Evolutionary conservation across 37 sponge, comb jelly and placozoan genomes (phyloP).

Genomic region (Ephydatia muelleri): DNA sequence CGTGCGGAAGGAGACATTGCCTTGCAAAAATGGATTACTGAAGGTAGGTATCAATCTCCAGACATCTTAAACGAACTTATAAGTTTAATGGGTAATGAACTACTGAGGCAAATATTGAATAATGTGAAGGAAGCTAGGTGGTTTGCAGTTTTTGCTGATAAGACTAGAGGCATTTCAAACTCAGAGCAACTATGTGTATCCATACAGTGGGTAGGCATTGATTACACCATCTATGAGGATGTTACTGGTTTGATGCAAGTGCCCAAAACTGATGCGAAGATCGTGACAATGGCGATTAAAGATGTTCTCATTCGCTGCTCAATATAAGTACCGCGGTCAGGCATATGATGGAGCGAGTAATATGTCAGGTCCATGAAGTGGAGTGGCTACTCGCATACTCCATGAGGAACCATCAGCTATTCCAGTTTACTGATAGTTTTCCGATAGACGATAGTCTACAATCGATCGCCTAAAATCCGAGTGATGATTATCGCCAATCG

Average conservation of each 20-base stretch:
- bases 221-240: slow-evolving; percentile 50
- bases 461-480: no score
- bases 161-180: slow-evolving; percentile 43
- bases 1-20: slow-evolving; percentile 26
- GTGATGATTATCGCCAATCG: no score
- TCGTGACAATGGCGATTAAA: slow-evolving; percentile 30
- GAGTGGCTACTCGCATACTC: slow-evolving; percentile 32
- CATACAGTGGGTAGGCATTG: slow-evolving; percentile 58
- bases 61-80: slow-evolving; percentile 46
- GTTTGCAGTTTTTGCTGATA: slow-evolving; percentile 67
- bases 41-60: slow-evolving; percentile 47
- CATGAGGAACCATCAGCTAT: slow-evolving; percentile 43
- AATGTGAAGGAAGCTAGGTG: slow-evolving; percentile 20
- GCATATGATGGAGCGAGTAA: slow-evolving; percentile 68
- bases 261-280: slow-evolving; percentile 57
- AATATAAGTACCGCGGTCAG: slow-evolving; percentile 50
- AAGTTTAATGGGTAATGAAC: slow-evolving; percentile 41
- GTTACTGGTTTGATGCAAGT: slow-evolving; percentile 51
- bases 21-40: slow-evolving; percentile 38
- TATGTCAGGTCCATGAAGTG: slow-evolving; percentile 54
- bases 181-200: slow-evolving; percentile 58
- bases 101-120: slow-evolving; percentile 10
- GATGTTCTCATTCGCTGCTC: slow-evolving; percentile 30
- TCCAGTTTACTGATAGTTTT: slow-evolving; percentile 39
- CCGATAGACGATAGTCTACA: no score